These are phyloP conservation scores for Collichthys lucidus DNA, from an alignment of 2,113 vertebrate species.

Conservation along the genomic window DNA sequence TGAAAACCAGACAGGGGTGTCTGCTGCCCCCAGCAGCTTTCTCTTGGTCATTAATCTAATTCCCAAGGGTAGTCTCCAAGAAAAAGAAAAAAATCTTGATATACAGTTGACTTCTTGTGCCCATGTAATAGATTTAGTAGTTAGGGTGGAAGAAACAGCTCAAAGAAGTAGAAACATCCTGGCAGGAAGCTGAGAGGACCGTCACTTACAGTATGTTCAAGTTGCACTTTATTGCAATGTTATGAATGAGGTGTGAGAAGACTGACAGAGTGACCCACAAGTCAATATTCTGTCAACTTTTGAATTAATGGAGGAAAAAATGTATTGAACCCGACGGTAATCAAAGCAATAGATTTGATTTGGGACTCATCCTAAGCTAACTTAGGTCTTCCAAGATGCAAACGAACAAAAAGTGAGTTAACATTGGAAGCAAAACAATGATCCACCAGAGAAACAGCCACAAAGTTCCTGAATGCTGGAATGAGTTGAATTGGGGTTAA, in stretches of 20 bases:
- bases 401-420: slow-evolving; percentile 36
- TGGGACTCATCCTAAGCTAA: slow-evolving; percentile 3
- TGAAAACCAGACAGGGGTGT: slow-evolving; percentile 7
- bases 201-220: not conserved
- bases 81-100: slow-evolving; percentile 14
- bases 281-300: not conserved
- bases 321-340: not conserved
- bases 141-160: slow-evolving; percentile 6
- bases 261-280: slow-evolving; percentile 3
- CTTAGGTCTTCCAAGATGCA: slow-evolving; percentile 14
- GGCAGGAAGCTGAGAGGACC: slow-evolving; percentile 30
- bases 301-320: slow-evolving; percentile 8
- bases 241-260: slow-evolving; percentile 11
- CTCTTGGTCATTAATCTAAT: not conserved
- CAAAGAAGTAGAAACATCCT: slow-evolving; percentile 28
- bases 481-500: slow-evolving; percentile 35
- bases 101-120: not conserved
- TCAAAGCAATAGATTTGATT: slow-evolving; percentile 16
- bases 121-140: not conserved
- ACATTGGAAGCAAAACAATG: slow-evolving; percentile 21
- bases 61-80: slow-evolving; percentile 3
- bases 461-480: slow-evolving; percentile 2
- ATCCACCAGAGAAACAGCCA: slow-evolving; percentile 18
- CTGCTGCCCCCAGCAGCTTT: not conserved
- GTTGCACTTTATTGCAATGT: not conserved